Evolutionary conservation across 23 tunicate species (phyloP), one percentile per base, ranked within the genome.

Genomic region (Trididemnum miniatum): DNA sequence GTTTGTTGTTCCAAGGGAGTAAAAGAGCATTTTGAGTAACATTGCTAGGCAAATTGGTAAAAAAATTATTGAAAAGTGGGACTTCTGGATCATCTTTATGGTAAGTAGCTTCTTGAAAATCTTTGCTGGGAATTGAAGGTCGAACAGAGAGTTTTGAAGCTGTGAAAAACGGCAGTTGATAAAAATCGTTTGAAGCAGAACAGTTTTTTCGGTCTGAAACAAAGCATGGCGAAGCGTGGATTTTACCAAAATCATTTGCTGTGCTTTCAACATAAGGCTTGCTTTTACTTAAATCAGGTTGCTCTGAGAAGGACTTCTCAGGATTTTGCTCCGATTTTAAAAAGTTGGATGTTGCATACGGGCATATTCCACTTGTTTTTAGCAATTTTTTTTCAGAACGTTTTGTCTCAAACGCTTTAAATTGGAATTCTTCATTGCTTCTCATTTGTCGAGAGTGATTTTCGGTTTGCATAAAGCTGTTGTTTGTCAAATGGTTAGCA

Each of bases 401-500:
- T n/a, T n/a, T n/a, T n/a, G n/a, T n/a, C n/a, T n/a, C n/a, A n/a
- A n/a, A n/a, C n/a, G n/a, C n/a, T 44, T 44, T 44, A 44, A 44
- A 44, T 7, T 9, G 9, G 54, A 7, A 9, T 15, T 7, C 15
- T 15, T 44, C 54, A 44, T 44, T 44, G 15, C 12, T 7, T 44
- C 15, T 44, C 9, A 9, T 31, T 67, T 32, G 75, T 30, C 5
- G 7, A 2, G 75, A 67, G 2, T 67, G 7, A 24, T 67, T 67
- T 4, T 37, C 59, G 4, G 79, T 26, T 73, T 73, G 79, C 37
- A 73, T 38, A 73, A 38, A 73, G 12, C 38, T 57, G 30, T 57
- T 15, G 25, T 38, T 73, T 3, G 38, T 27, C 5, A 73, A 3
- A n/a, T 73, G 59, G 31, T 39, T 73, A 12, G 79, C 79, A 27